Evolutionary conservation across 2,113 vertebrate genomes (phyloP), one percentile per base, ranked within the genome.

Genomic region (Ptilonorhynchus violaceus): DNA sequence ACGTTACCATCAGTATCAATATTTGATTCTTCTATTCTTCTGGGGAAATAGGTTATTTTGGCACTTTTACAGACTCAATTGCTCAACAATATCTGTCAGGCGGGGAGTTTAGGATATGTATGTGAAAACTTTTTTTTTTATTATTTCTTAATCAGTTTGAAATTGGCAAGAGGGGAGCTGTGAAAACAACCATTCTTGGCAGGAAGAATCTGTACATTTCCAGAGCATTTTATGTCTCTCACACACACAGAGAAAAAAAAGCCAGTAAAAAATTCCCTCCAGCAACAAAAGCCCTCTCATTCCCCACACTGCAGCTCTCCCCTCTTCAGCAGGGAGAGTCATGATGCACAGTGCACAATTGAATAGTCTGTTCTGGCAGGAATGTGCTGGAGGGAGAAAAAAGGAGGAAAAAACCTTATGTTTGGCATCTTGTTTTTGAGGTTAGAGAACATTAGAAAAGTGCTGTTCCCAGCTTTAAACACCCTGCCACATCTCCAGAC

Each of bases 151-250:
- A 97, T 76, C 85, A 86, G 83, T 63, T 85, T 75, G 88, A 96
- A 97, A 96, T 88, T 91, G 88, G 89, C 80, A 92, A 80, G 93
- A 72, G 39, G 77, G 83, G 89, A 97, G 73, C 84, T 49, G 69
- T 88, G 93, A 97, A 94, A 97, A 92, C 89, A 96, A 92, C 75
- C 55, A 15, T 77, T 88, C 88, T 93, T 96, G 96, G 94, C 96
- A 96, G 83, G 56, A 92, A 90, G 89, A 96, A 88, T 77, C 92
- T 93, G 78, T 95, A 73, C 13, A 15, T 95, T 96, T 97, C 87
- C 92, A 96, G 89, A 97, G 87, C 77, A 78, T 49, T 96, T 95
- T 81, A 91, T 92, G 88, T 97, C 66, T 97, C 93, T 92, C 68
- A 25, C 77, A 96, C 64, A 91, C 58, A 88, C n/a, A 78, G 60